Percentiles rank a stretch among this genome's conserved stretches.
Evolutionary conservation across 2,888 invertebrate species (phyloP).

Genomic region (Epsilonema sp.): DNA sequence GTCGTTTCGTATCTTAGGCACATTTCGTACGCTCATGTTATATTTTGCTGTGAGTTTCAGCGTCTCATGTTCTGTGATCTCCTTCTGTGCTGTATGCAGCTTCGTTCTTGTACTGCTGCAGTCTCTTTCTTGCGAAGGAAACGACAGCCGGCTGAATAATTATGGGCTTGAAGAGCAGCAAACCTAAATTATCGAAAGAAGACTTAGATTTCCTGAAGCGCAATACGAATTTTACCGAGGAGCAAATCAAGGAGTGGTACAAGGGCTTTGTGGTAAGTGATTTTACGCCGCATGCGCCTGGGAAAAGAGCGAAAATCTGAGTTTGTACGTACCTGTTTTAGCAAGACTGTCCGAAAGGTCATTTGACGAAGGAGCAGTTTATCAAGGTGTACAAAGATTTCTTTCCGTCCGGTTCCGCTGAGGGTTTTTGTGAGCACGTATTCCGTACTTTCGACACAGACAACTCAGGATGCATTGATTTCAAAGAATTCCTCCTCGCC

Average conservation of each 20-base stretch:
- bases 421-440: constrained; percentile 30
- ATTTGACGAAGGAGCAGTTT: constrained; percentile 30
- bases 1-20: too few relatives aligned
- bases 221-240: constrained; percentile 92
- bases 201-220: constrained; percentile 96
- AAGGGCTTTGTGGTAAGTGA: constrained; percentile 88
- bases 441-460: constrained; percentile 47
- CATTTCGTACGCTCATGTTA: too few relatives aligned
- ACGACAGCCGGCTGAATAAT: too few relatives aligned
- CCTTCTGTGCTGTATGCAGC: too few relatives aligned
- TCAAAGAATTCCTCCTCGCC: constrained; percentile 74
- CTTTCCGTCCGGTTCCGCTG: constrained; percentile 29
- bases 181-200: constrained; percentile 40
- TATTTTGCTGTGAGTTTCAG: too few relatives aligned
- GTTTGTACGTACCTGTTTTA: constrained; percentile 11
- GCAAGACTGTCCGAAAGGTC: constrained; percentile 31
- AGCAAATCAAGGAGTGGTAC: constrained; percentile 99
- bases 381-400: constrained; percentile 31
- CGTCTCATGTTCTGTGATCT: too few relatives aligned
- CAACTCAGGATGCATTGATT: constrained; percentile 86
- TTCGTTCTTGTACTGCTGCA: too few relatives aligned
- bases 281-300: background rate
- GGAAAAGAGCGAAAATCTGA: background rate
- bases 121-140: too few relatives aligned
- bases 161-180: constrained; percentile 28